phyloP scores from a whole-genome alignment of 2,888 invertebrate species.

The Chromoteleia sp. region DNA sequence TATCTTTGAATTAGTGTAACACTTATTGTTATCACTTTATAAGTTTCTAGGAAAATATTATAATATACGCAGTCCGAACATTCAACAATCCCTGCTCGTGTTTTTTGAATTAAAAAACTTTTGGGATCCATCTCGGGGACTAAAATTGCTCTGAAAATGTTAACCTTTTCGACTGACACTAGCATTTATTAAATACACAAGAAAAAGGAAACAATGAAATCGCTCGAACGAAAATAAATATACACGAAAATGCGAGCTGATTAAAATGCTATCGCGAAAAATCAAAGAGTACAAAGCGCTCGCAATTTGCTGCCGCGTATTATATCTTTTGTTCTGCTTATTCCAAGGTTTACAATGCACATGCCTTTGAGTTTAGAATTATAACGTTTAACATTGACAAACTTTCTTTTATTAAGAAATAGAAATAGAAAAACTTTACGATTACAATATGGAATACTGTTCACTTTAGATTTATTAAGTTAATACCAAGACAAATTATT shows the following conservation, averaged over 20 bases:
- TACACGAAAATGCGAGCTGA: slow-evolving; percentile 28
- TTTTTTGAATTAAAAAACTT: slow-evolving; percentile 25
- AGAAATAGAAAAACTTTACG: too few relatives aligned
- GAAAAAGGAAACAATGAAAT: slow-evolving; percentile 23
- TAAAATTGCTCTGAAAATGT: slow-evolving; percentile 22
- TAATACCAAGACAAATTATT: too few relatives aligned
- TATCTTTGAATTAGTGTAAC: too few relatives aligned
- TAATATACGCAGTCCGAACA: not conserved
- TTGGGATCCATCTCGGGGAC: slow-evolving; percentile 15
- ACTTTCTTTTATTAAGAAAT: too few relatives aligned
- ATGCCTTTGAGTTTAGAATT: too few relatives aligned
- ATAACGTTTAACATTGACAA: too few relatives aligned
- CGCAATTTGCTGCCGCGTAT: not conserved
- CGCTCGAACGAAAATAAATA: slow-evolving; percentile 38
- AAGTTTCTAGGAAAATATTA: slow-evolving; percentile 1
- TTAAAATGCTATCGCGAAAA: slow-evolving; percentile 34
- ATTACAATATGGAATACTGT: too few relatives aligned
- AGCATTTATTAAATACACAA: slow-evolving; percentile 7
- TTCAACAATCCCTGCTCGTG: not conserved
- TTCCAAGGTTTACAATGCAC: slow-evolving; percentile 7
- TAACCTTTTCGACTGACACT: slow-evolving; percentile 8
- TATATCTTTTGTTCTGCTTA: slow-evolving; percentile 17
- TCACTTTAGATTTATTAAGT: too few relatives aligned
- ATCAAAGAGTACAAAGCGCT: slow-evolving; percentile 28
- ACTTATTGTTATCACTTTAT: too few relatives aligned